Conservation (phyloP, 2,113 vertebrate species). For the Empidonax alnorum region DNA sequence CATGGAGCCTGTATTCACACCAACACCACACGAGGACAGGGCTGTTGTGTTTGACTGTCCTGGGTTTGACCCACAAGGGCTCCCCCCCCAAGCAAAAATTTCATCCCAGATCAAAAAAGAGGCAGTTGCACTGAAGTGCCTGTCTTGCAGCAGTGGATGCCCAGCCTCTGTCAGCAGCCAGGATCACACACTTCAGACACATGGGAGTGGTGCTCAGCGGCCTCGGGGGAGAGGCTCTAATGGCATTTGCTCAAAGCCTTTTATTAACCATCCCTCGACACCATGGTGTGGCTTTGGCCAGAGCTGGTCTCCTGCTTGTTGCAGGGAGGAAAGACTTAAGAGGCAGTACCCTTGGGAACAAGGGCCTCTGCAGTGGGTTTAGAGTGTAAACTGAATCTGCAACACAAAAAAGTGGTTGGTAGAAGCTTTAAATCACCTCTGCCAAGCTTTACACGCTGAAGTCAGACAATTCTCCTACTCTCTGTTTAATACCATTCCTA, state of each 20-base stretch:
- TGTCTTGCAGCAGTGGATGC: background rate
- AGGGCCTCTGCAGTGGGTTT: background rate
- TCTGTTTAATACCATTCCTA: background rate
- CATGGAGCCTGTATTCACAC: background rate
- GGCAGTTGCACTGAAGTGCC: background rate
- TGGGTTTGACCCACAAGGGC: background rate
- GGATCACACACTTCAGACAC: background rate
- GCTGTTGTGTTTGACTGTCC: background rate
- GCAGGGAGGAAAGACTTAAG: background rate
- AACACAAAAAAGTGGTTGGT: background rate
- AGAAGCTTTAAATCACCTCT: background rate
- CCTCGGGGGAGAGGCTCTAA: background rate
- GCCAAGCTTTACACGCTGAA: background rate
- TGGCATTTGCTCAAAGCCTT: conserved; percentile 7
- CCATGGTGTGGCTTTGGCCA: background rate
- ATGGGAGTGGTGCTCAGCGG: background rate
- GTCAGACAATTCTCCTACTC: background rate
- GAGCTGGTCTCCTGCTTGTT: background rate
- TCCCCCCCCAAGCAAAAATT: background rate
- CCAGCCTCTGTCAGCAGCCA: background rate
- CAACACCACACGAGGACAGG: background rate
- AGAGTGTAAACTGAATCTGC: background rate
- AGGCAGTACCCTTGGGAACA: background rate
- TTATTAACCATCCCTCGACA: background rate
- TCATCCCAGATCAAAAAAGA: background rate